Percentiles rank a stretch among this genome's conserved stretches.
Evolutionary conservation across 2,888 invertebrate genomes (phyloP).

Genomic region (Drosophila merina): DNA sequence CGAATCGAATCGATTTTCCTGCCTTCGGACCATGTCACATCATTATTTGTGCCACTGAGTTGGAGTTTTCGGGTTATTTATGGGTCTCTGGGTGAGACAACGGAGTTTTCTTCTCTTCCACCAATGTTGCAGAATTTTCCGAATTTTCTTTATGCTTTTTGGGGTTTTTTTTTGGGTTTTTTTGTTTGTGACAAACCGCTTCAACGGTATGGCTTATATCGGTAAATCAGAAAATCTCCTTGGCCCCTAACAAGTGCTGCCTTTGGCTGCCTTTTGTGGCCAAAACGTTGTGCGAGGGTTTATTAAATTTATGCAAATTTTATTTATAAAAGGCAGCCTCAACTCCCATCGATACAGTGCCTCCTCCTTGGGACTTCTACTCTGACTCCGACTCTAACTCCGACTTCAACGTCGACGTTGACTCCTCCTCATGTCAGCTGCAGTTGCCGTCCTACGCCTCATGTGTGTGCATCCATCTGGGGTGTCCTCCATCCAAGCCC

Average conservation of each 20-base stretch:
- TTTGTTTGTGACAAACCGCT: constrained; percentile 75
- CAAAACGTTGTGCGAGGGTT: constrained; percentile 59
- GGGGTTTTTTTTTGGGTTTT: constrained; percentile 13
- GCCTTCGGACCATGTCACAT: constrained; percentile 56
- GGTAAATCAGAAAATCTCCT: constrained; percentile 73
- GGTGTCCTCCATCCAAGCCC: neutral
- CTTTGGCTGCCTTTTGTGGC: constrained; percentile 45
- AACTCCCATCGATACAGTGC: too few species aligned
- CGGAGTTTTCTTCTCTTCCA: constrained; percentile 54
- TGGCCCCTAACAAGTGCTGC: constrained; percentile 43
- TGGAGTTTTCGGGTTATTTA: constrained; percentile 66
- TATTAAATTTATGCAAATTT: constrained; percentile 80
- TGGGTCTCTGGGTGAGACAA: constrained; percentile 82
- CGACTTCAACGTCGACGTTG: too few species aligned
- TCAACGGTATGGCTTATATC: constrained; percentile 73
- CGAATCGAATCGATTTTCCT: constrained; percentile 10
- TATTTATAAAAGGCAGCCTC: constrained; percentile 73
- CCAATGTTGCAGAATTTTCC: neutral
- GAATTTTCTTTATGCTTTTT: constrained; percentile 7
- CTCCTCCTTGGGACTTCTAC: too few species aligned
- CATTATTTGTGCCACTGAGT: constrained; percentile 78
- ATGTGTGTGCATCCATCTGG: constrained; percentile 43
- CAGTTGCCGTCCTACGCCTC: constrained; percentile 64
- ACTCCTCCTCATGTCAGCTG: constrained; percentile 50
- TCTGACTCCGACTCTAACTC: too few species aligned